Percentiles rank a stretch among this genome's conserved stretches.
These are phyloP conservation scores for Crocallis elinguaria DNA, from an alignment of 2,888 invertebrate species.

Conservation along the genomic window DNA sequence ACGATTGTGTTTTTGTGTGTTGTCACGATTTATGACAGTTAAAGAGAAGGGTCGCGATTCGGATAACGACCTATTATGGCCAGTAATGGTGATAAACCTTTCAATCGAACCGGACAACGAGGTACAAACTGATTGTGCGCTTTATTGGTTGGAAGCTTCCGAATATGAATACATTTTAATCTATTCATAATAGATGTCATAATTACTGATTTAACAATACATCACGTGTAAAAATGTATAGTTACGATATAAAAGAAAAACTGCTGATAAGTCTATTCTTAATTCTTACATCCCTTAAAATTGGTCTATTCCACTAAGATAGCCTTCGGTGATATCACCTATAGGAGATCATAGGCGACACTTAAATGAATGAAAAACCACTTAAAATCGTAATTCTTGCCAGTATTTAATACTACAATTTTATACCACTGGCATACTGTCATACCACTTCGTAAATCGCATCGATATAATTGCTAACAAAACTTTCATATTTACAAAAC, in stretches of 20 bases:
- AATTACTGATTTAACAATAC: conserved; percentile 13
- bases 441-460: too few relatives aligned
- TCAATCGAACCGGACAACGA: conserved; percentile 37
- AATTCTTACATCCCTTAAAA: too few relatives aligned
- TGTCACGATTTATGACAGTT: conserved; percentile 58
- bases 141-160: conserved; percentile 32
- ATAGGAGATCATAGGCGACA: too few relatives aligned
- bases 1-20: conserved; percentile 58
- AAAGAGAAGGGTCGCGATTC: conserved; percentile 43
- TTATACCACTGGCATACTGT: too few relatives aligned
- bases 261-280: background rate
- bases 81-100: conserved; percentile 37
- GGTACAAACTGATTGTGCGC: conserved; percentile 25
- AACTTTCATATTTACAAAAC: conserved; percentile 13
- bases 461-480: conserved; percentile 12
- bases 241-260: background rate
- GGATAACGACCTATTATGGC: conserved; percentile 39
- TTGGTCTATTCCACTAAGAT: too few relatives aligned
- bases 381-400: too few relatives aligned
- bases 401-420: too few relatives aligned
- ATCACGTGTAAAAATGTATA: background rate
- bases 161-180: conserved; percentile 14
- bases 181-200: conserved; percentile 8
- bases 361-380: too few relatives aligned
- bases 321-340: too few relatives aligned